Evolutionary conservation across 2,797 vertebrate species (phyloP), one percentile per base, ranked within the genome.

Genomic region (Pseudotriccus pelzelni): DNA sequence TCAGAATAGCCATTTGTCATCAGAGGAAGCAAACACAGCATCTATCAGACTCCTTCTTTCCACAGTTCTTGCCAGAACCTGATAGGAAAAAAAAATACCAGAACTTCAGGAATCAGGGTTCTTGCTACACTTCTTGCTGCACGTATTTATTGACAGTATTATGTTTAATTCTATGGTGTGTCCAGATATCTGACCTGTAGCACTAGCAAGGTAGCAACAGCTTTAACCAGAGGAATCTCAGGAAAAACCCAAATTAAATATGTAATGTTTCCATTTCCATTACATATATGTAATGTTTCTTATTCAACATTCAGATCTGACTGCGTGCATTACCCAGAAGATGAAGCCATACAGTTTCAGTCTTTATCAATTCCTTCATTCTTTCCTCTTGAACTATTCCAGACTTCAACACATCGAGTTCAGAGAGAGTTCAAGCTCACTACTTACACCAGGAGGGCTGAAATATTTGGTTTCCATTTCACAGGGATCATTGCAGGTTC

Each of bases 351-450:
- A 46, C 14, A 47, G 53, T 86, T 94, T 87, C 77, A 18, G 3
- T 60, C 90, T 93, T 91, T 73, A 94, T 95, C 91, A 93, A 93
- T 88, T 80, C 67, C 63, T 90, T 76, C 77, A 58, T 95, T 92
- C 84, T 92, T 93, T 69, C 53, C 53, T 75, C 91, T 95, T 86
- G 76, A 94, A 95, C 87, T 96, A 70, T 56, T 89, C 86, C 73
- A 93, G 87, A 62, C 75, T 86, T 88, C 87, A 92, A 60, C 52
- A 49, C 23, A 12, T 37, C 2, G 84, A 85, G 95, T 95, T 98
- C 96, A 96, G 59, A 84, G 58, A 79, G 86, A 97, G 96, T 96
- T 95, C 96, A 96, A 43, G 24, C 77, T 90, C 8, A 4, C 87
- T 74, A 46, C n/a, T 77, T 86, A 50, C 81, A 90, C 36, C 60